Evolutionary conservation across 64 coral and sea anemone genomes (phyloP).

Genomic region (Astreopora myriophthalma): DNA sequence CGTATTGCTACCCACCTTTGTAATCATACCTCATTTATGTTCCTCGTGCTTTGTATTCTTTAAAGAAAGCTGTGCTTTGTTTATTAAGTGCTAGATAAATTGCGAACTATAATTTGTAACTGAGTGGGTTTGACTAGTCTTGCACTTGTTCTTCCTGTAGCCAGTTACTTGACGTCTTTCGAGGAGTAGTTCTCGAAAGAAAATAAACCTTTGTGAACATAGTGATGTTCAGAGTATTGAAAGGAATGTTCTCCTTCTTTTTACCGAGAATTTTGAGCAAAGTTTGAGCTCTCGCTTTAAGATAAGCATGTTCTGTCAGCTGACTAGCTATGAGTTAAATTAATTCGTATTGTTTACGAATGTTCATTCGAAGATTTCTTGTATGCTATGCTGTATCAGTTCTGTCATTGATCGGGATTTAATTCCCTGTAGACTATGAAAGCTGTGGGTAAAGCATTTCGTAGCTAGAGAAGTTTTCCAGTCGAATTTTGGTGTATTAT

Average conservation of each 20-base stretch:
- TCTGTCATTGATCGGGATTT: not conserved
- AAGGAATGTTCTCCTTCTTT: not conserved
- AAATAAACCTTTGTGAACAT: not conserved
- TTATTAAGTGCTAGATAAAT: not conserved
- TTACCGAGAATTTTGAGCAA: not conserved
- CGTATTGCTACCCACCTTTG: not conserved
- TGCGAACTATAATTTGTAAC: not conserved
- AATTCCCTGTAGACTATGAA: not conserved
- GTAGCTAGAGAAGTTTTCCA: not conserved
- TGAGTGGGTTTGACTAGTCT: not conserved
- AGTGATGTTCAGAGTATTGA: not conserved
- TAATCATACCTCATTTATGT: not conserved
- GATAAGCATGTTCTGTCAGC: constrained; percentile 17
- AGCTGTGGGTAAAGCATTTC: not conserved
- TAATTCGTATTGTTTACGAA: constrained; percentile 74
- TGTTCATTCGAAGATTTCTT: constrained; percentile 62
- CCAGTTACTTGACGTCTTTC: not conserved
- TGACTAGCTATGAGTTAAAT: not conserved
- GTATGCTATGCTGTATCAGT: not conserved
- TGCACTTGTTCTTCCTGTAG: not conserved
- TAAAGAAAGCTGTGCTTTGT: not conserved
- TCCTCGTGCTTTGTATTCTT: not conserved
- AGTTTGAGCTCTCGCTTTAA: not conserved
- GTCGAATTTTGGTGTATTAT: not conserved
- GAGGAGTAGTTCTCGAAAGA: not conserved